These are phyloP conservation scores for Drosophila putrida DNA, from an alignment of 2,888 invertebrate genomes.

Conservation along the genomic window DNA sequence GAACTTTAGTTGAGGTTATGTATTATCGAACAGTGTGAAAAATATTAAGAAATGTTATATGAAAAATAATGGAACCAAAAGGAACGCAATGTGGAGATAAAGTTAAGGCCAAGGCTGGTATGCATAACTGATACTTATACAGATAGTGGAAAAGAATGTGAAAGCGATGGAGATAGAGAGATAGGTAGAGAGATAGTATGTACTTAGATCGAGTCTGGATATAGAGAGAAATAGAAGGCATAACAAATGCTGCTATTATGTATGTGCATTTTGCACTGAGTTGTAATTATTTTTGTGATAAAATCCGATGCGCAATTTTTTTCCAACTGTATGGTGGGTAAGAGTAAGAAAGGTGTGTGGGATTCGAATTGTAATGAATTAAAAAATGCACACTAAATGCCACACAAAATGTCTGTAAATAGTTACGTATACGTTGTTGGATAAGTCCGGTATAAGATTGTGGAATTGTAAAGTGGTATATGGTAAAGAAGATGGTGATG, in stretches of 20 bases:
- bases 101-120: conserved; percentile 43
- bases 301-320: conserved; percentile 80
- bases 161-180: conserved; percentile 1
- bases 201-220: conserved; percentile 11
- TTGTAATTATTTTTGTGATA: conserved; percentile 81
- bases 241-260: conserved; percentile 2
- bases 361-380: conserved; percentile 22
- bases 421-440: conserved; percentile 32
- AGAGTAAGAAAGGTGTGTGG: conserved; percentile 38
- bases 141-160: conserved; percentile 1
- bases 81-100: conserved; percentile 57
- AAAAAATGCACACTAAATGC: conserved; percentile 26
- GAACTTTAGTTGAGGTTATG: conserved; percentile 30
- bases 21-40: conserved; percentile 17
- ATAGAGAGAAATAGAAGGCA: conserved; percentile 1
- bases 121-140: conserved; percentile 3
- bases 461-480: conserved; percentile 5
- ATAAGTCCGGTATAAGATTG: conserved; percentile 3
- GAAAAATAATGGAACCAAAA: conserved; percentile 67
- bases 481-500: conserved; percentile 4
- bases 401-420: conserved; percentile 57
- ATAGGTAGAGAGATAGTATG: conserved; percentile 7
- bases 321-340: conserved; percentile 73
- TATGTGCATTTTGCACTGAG: conserved; percentile 54
- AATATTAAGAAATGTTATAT: conserved; percentile 35